Percentiles rank a stretch among this genome's conserved stretches.
Conservation (phyloP, 2,888 invertebrate species). For the Aphrophora alni region DNA sequence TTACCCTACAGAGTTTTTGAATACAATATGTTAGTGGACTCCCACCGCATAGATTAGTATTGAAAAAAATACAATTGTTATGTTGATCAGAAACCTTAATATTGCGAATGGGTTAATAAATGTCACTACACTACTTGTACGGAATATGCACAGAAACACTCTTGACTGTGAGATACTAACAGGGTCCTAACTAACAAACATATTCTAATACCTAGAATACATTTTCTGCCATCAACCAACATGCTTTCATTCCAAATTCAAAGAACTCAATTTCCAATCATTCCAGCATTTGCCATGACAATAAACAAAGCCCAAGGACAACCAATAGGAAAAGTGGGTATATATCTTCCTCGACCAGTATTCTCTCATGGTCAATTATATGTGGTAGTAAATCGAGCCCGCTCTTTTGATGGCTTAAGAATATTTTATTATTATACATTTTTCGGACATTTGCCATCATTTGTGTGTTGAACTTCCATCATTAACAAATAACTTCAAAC, state of each 20-base stretch:
- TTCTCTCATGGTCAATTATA: conserved; percentile 10
- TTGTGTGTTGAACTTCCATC: too few species aligned
- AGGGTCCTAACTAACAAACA: background rate
- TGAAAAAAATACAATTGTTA: background rate
- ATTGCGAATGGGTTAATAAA: conserved; percentile 4
- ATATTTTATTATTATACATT: too few species aligned
- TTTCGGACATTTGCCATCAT: too few species aligned
- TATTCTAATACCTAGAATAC: conserved; percentile 10
- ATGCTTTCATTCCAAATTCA: background rate
- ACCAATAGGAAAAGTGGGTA: background rate
- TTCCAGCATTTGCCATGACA: conserved; percentile 3
- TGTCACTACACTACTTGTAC: background rate
- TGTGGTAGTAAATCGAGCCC: background rate
- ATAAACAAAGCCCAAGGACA: conserved; percentile 14
- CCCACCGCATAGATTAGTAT: conserved; percentile 14
- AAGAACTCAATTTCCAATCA: conserved; percentile 3
- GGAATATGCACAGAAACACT: background rate
- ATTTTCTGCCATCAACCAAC: background rate
- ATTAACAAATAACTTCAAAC: too few species aligned
- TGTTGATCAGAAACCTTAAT: conserved; percentile 14
- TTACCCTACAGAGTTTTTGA: conserved; percentile 15
- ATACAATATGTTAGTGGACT: background rate
- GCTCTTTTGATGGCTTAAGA: background rate
- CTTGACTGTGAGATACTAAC: conserved; percentile 10
- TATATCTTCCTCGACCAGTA: background rate